A percentile compares a stretch with the other conserved stretches of the same genome.
Conservation (phyloP, 2,797 vertebrate species). For the Pangasius larnaudii region DNA sequence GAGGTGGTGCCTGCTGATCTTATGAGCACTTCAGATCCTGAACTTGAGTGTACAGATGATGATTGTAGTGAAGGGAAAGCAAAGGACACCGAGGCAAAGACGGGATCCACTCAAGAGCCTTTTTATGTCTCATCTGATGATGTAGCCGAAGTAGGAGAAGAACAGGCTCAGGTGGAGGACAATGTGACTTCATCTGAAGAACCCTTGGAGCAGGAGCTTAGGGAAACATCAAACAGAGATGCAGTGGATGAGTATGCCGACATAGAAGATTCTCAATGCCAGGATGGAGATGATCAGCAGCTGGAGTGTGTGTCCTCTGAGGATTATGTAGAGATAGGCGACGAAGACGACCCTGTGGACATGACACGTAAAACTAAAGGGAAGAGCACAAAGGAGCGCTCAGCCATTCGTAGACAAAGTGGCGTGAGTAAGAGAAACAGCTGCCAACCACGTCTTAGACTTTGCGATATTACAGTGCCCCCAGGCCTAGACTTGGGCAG, state of each 20-base stretch:
- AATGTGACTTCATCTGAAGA: constrained; percentile 43
- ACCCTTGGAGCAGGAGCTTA: constrained; percentile 52
- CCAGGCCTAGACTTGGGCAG: constrained; percentile 74
- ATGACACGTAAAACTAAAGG: constrained; percentile 71
- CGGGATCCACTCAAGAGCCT: constrained; percentile 69
- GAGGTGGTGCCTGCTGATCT: constrained; percentile 69
- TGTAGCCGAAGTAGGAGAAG: constrained; percentile 70
- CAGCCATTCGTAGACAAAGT: constrained; percentile 69
- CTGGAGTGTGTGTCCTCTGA: constrained; percentile 76
- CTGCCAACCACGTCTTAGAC: constrained; percentile 79
- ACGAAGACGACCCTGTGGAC: constrained; percentile 75
- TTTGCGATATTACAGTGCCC: constrained; percentile 83
- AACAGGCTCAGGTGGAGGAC: constrained; percentile 60
- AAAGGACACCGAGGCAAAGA: constrained; percentile 55
- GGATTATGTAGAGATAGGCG: constrained; percentile 82
- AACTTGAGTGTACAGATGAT: constrained; percentile 65
- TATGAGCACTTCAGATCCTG: constrained; percentile 70
- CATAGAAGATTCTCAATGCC: constrained; percentile 71
- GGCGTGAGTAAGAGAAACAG: constrained; percentile 69
- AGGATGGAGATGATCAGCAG: constrained; percentile 65
- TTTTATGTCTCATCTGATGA: constrained; percentile 76
- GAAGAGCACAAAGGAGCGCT: constrained; percentile 73
- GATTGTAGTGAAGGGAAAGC: constrained; percentile 61
- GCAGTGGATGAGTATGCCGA: constrained; percentile 77
- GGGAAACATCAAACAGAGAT: constrained; percentile 62